A percentile compares a stretch with the other conserved stretches of the same genome.
phyloP scores from a whole-genome alignment of 1,140 invertebrate species.

The Pantala flavescens region DNA sequence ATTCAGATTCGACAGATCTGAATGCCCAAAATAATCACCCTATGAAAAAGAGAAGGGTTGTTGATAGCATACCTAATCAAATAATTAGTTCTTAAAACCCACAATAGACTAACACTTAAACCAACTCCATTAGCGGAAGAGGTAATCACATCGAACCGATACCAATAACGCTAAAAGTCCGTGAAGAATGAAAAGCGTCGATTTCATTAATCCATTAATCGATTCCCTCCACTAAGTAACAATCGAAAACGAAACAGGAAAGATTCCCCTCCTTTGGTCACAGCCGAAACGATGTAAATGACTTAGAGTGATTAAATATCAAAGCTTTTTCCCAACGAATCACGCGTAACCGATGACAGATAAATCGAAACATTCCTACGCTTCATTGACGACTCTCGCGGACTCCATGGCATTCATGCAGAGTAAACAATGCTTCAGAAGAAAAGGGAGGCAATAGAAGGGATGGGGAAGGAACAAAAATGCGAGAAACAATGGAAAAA shows the following conservation, averaged over 20 bases:
- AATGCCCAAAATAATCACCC: no score
- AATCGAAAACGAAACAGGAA: not conserved
- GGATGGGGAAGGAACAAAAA: not conserved
- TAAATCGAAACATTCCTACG: not conserved
- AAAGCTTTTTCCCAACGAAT: not conserved
- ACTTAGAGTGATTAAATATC: not conserved
- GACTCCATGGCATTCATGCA: not conserved
- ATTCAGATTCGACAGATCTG: no score
- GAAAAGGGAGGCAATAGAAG: not conserved
- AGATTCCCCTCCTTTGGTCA: not conserved
- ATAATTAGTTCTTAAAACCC: not conserved
- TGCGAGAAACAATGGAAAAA: not conserved
- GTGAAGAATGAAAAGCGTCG: not conserved
- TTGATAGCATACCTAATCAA: not conserved
- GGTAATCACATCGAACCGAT: not conserved
- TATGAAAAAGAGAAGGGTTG: no score
- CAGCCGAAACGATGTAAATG: not conserved
- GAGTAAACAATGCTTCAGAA: not conserved
- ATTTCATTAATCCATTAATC: slow-evolving; percentile 4
- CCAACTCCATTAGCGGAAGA: not conserved
- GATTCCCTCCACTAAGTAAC: not conserved
- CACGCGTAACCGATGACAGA: not conserved
- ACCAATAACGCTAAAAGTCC: not conserved
- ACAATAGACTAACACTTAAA: not conserved
- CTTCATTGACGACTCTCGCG: not conserved